Conservation (phyloP, 2,888 invertebrate species). For the Agriopis aurantiaria region DNA sequence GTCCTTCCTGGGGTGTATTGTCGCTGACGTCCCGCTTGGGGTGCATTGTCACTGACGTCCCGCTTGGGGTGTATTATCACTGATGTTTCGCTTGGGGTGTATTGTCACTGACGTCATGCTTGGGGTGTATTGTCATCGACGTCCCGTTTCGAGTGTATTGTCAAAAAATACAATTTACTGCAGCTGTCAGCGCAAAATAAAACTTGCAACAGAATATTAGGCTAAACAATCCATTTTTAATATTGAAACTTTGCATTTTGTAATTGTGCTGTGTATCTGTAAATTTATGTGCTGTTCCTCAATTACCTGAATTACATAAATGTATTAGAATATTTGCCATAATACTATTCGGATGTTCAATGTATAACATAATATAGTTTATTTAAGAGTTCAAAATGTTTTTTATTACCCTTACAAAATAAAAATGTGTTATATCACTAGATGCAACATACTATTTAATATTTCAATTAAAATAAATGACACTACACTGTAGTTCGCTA, state of each 20-base stretch:
- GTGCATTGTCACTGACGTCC: too few relatives aligned
- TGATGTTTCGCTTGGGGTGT: too few relatives aligned
- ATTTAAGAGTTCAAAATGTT: constrained; percentile 60
- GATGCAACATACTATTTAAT: constrained; percentile 25
- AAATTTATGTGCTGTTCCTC: constrained; percentile 20
- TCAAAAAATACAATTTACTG: too few relatives aligned
- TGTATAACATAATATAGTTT: constrained; percentile 63
- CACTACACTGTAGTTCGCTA: constrained; percentile 32
- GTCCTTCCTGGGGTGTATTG: too few relatives aligned
- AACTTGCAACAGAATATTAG: too few relatives aligned
- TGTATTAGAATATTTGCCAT: constrained; percentile 55
- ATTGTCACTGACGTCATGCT: too few relatives aligned
- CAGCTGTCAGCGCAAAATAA: too few relatives aligned
- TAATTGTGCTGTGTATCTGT: background rate
- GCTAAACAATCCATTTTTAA: background rate
- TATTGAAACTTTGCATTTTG: background rate
- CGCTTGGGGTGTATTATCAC: too few relatives aligned
- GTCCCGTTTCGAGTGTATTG: too few relatives aligned
- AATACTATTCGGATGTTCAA: constrained; percentile 59
- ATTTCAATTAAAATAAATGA: constrained; percentile 17
- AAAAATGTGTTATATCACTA: constrained; percentile 16
- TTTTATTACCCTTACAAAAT: constrained; percentile 58
- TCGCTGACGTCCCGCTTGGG: too few relatives aligned
- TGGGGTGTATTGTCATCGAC: too few relatives aligned
- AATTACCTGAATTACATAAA: constrained; percentile 39